Evolutionary conservation across 1,140 invertebrate genomes (phyloP).

Genomic region (Hyles vespertilio): DNA sequence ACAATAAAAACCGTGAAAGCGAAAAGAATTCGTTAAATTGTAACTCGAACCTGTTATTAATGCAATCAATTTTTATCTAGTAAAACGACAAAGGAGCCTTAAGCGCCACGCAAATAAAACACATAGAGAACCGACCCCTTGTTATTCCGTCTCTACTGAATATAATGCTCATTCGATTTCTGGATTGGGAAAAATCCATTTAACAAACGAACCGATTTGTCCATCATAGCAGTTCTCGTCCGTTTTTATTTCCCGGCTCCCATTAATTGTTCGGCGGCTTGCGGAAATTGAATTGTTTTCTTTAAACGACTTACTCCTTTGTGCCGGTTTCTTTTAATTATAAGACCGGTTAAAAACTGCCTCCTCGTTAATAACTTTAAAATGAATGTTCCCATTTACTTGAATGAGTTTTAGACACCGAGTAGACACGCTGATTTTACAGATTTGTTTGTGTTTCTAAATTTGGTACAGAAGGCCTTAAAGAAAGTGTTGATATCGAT

Average conservation of each 20-base stretch:
- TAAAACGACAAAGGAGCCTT: too few species aligned
- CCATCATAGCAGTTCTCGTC: constrained; percentile 19
- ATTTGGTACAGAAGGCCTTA: too few species aligned
- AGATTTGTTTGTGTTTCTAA: too few species aligned
- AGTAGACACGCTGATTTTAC: background rate
- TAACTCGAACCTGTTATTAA: too few species aligned
- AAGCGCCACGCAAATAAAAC: too few species aligned
- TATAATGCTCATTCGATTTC: constrained; percentile 4
- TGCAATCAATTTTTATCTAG: too few species aligned
- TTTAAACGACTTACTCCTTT: constrained; percentile 28
- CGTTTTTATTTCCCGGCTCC: constrained; percentile 24
- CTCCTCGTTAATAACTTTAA: constrained; percentile 18
- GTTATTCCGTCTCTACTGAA: too few species aligned
- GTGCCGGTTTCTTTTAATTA: constrained; percentile 33
- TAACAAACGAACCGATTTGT: constrained; percentile 17
- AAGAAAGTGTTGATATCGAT: too few species aligned
- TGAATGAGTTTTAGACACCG: background rate
- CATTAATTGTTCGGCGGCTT: constrained; percentile 29
- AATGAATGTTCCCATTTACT: constrained; percentile 2
- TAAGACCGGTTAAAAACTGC: constrained; percentile 20
- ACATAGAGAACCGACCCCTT: too few species aligned
- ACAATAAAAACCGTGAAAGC: too few species aligned
- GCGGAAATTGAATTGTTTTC: constrained; percentile 39
- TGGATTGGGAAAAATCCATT: constrained; percentile 11
- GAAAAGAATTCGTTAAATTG: too few species aligned